A percentile compares a stretch with the other conserved stretches of the same genome.
Conservation (phyloP, 2,888 invertebrate species). For the Tetragonula carbonaria region DNA sequence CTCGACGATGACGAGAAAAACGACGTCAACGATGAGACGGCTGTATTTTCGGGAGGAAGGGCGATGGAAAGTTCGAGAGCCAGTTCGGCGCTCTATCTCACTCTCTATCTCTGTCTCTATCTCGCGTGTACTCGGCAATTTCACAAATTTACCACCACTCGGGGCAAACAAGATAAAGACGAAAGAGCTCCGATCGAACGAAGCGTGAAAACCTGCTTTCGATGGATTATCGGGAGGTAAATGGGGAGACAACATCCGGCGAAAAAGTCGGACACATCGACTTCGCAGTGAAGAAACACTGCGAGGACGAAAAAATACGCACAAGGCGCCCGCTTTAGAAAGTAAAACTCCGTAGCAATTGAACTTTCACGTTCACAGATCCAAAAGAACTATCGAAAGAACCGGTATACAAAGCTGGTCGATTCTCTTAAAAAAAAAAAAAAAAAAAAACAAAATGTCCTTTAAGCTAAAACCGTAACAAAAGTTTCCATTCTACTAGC, state of each 20-base stretch:
- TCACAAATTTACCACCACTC: slow-evolving; percentile 44
- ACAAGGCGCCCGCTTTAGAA: not conserved
- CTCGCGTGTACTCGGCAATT: slow-evolving; percentile 2
- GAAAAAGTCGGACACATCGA: slow-evolving; percentile 1
- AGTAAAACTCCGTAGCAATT: not conserved
- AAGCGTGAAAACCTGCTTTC: slow-evolving; percentile 6
- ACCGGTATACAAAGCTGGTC: too few relatives aligned
- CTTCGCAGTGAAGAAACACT: not conserved
- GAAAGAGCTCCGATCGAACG: not conserved
- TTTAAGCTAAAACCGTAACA: too few relatives aligned
- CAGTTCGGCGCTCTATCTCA: not conserved
- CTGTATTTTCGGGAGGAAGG: slow-evolving; percentile 8
- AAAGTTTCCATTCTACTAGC: too few relatives aligned
- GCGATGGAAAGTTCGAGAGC: slow-evolving; percentile 7
- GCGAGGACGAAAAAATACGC: not conserved
- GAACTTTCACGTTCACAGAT: not conserved
- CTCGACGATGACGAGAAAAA: slow-evolving; percentile 26
- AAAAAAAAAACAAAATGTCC: too few relatives aligned
- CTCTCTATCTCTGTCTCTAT: not conserved
- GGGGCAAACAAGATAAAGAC: slow-evolving; percentile 51
- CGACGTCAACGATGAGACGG: slow-evolving; percentile 10
- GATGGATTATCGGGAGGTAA: slow-evolving; percentile 24
- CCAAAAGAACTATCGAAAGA: not conserved
- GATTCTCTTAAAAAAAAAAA: too few relatives aligned
- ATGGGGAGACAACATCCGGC: slow-evolving; percentile 19